phyloP scores from a whole-genome alignment of 2,797 vertebrate species.

The Huso huso region DNA sequence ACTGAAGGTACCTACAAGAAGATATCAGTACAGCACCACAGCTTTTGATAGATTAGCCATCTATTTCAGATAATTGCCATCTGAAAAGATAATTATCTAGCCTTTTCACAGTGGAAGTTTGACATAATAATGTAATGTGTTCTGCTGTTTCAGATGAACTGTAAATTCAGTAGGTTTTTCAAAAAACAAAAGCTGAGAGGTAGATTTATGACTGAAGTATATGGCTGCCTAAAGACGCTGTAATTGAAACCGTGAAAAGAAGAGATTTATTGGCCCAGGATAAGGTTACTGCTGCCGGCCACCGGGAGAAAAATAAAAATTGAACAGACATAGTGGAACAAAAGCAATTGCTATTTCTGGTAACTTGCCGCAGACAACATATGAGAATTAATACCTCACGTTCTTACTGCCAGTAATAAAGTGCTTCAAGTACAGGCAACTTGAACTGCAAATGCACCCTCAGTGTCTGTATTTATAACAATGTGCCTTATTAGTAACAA shows the following conservation, averaged over 20 bases:
- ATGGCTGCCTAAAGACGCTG: slow-evolving; percentile 5
- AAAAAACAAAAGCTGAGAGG: slow-evolving; percentile 12
- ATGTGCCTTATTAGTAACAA: slow-evolving; percentile 8
- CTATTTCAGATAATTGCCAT: not conserved
- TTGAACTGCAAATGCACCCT: not conserved
- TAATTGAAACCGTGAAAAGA: slow-evolving; percentile 12
- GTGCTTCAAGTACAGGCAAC: not conserved
- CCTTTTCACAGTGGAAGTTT: not conserved
- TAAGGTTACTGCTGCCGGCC: slow-evolving; percentile 22
- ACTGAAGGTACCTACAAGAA: not conserved
- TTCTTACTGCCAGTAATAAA: not conserved
- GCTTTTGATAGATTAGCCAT: slow-evolving; percentile 1
- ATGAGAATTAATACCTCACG: not conserved
- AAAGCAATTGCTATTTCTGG: slow-evolving; percentile 15
- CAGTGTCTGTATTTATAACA: slow-evolving; percentile 4
- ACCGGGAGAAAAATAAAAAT: slow-evolving; percentile 10
- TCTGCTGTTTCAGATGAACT: slow-evolving; percentile 12
- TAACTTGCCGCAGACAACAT: slow-evolving; percentile 1
- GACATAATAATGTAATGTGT: slow-evolving; percentile 6
- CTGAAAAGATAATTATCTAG: slow-evolving; percentile 17
- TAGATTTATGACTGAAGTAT: slow-evolving; percentile 19
- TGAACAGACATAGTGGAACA: slow-evolving; percentile 7
- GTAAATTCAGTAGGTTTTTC: slow-evolving; percentile 9
- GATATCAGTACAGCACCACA: not conserved
- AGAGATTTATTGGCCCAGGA: slow-evolving; percentile 19